These are phyloP conservation scores for Oxystoma pomonae DNA, from an alignment of 2,888 invertebrate genomes.

Conservation along the genomic window DNA sequence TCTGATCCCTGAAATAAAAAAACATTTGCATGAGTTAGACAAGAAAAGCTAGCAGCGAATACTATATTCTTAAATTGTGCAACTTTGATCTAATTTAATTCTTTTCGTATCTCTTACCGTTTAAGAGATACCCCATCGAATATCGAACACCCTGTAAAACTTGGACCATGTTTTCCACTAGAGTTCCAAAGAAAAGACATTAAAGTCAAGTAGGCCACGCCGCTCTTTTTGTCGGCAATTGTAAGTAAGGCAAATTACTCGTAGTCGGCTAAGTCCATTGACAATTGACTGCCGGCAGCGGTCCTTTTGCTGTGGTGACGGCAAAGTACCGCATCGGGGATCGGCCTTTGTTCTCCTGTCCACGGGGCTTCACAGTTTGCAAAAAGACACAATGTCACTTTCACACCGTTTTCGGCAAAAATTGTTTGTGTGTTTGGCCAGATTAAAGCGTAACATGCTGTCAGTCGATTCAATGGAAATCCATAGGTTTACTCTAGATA, in stretches of 20 bases:
- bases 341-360: constrained; percentile 41
- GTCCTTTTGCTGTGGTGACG: constrained; percentile 40
- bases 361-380: constrained; percentile 44
- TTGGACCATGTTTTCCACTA: too few species aligned
- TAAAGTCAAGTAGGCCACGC: constrained; percentile 26
- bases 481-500: constrained; percentile 18
- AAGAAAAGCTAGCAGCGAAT: too few species aligned
- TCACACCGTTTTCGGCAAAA: constrained; percentile 40
- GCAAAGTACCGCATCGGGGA: constrained; percentile 47
- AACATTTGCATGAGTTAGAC: too few species aligned
- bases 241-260: constrained; percentile 44
- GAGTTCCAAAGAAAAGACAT: constrained; percentile 5
- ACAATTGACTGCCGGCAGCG: constrained; percentile 26
- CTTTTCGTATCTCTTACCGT: too few species aligned
- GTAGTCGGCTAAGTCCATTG: constrained; percentile 42
- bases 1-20: too few species aligned
- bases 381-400: constrained; percentile 47
- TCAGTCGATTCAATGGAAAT: neutral
- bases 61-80: too few species aligned
- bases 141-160: too few species aligned
- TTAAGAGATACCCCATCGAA: too few species aligned
- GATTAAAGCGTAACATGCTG: constrained; percentile 20
- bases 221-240: constrained; percentile 36
- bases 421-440: constrained; percentile 23
- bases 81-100: too few species aligned